A percentile compares a stretch with the other conserved stretches of the same genome.
phyloP scores from a whole-genome alignment of 2,797 vertebrate species.

The Rhynchotus rufescens region DNA sequence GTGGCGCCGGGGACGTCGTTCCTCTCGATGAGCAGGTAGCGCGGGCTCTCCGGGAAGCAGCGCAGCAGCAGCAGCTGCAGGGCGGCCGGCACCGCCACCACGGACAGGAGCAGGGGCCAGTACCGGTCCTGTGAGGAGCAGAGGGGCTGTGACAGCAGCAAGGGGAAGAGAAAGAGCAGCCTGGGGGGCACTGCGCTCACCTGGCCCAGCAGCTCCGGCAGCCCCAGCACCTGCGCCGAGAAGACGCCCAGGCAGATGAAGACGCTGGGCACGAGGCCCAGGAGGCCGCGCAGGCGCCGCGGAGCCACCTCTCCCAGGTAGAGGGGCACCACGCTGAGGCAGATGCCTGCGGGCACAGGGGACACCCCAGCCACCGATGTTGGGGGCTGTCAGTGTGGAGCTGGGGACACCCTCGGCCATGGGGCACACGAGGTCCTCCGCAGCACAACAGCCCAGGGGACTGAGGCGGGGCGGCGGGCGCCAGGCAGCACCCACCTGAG shows the following conservation, averaged over 20 bases:
- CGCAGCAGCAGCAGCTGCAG: slow-evolving; percentile 88
- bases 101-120: slow-evolving; percentile 89
- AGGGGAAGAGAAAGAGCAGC: accelerated
- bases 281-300: slow-evolving; percentile 88
- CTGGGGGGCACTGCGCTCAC: slow-evolving; percentile 66
- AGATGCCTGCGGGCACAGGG: slow-evolving; percentile 80
- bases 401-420: background rate
- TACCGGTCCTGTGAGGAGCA: slow-evolving; percentile 82
- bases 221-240: slow-evolving; percentile 88
- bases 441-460: background rate
- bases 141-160: accelerated
- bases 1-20: slow-evolving; percentile 83
- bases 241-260: slow-evolving; percentile 93
- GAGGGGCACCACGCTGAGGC: slow-evolving; percentile 92
- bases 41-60: slow-evolving; percentile 93
- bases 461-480: background rate
- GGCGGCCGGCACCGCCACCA: slow-evolving; percentile 84
- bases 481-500: slow-evolving; percentile 82
- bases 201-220: slow-evolving; percentile 88
- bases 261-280: slow-evolving; percentile 89
- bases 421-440: background rate
- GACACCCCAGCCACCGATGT: background rate
- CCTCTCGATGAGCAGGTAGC: slow-evolving; percentile 91
- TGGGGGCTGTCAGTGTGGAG: too few species aligned
- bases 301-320: slow-evolving; percentile 92